Conservation (phyloP, 2,888 invertebrate species). For the Cinara cedri region DNA sequence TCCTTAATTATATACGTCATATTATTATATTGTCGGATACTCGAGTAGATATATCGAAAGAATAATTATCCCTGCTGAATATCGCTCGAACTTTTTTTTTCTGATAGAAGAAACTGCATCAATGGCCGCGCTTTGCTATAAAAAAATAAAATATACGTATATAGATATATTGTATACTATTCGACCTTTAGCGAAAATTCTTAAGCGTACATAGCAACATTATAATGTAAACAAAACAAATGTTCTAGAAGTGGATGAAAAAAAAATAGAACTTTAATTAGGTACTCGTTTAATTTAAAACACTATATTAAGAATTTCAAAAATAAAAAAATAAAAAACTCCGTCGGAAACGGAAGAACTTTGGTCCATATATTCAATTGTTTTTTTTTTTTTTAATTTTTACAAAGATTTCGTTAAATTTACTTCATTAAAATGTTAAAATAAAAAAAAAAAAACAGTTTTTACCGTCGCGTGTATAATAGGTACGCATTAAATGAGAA, state of each 20-base stretch:
- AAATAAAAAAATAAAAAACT: neutral
- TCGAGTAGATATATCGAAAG: too few species aligned
- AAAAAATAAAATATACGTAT: too few species aligned
- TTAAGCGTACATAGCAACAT: neutral
- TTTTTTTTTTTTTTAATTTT: neutral
- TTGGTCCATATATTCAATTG: neutral
- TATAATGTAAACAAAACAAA: neutral
- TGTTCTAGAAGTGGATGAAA: too few species aligned
- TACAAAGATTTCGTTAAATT: conserved; percentile 5
- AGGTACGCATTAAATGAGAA: too few species aligned
- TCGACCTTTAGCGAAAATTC: conserved; percentile 20
- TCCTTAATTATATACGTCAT: too few species aligned
- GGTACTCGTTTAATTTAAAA: too few species aligned
- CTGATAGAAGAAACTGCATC: conserved; percentile 24
- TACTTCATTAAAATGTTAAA: too few species aligned
- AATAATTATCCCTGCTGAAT: neutral
- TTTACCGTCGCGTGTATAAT: too few species aligned
- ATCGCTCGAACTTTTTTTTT: conserved; percentile 13
- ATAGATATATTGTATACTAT: neutral
- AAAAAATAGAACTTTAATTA: too few species aligned
- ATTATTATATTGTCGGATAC: conserved; percentile 34
- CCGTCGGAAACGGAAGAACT: neutral
- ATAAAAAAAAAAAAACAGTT: too few species aligned
- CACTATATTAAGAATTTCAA: neutral
- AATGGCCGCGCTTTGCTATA: too few species aligned